These are phyloP conservation scores for Oriolus oriolus DNA, from an alignment of 2,113 vertebrate species.

Conservation along the genomic window DNA sequence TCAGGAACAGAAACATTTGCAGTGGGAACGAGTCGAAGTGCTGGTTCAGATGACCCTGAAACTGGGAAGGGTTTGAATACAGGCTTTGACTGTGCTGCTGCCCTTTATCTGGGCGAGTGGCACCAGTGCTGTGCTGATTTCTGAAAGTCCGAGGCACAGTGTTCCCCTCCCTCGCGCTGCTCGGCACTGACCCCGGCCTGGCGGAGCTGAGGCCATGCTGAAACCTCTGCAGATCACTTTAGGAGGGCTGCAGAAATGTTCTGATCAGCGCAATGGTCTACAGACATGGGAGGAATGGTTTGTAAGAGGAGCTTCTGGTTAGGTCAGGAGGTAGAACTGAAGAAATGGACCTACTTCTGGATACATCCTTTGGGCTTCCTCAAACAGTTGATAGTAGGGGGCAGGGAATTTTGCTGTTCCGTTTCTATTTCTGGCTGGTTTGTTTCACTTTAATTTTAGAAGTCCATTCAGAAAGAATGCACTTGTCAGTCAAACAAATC, in stretches of 20 bases:
- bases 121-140: background rate
- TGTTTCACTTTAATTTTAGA: background rate
- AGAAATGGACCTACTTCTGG: background rate
- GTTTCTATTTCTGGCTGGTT: background rate
- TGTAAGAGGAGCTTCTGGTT: background rate
- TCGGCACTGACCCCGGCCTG: background rate
- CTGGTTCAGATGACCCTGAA: background rate
- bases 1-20: background rate
- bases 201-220: background rate
- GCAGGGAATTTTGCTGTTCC: background rate
- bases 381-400: too few relatives aligned
- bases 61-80: background rate
- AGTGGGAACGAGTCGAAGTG: background rate
- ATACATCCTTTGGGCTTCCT: background rate
- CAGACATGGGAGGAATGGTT: background rate
- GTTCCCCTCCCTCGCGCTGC: background rate
- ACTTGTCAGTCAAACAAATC: background rate
- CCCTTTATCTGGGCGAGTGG: background rate
- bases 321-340: background rate
- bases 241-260: background rate
- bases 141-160: accelerated
- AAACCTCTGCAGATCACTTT: background rate
- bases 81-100: background rate
- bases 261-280: background rate
- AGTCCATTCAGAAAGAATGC: background rate